phyloP scores from a whole-genome alignment of 2,888 invertebrate species.

The Sphaerophoria rueppellii region DNA sequence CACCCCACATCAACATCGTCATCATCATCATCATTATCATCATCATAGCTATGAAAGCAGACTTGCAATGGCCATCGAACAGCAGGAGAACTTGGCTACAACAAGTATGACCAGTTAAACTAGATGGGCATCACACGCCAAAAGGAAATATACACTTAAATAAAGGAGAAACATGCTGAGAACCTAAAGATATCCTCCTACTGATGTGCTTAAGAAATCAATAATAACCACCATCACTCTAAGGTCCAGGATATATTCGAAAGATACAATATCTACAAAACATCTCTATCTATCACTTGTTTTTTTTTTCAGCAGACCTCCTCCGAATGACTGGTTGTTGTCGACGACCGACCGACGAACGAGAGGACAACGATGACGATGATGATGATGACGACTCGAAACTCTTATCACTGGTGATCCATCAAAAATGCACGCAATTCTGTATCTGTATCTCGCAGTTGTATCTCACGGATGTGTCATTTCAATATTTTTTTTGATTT shows the following conservation, averaged over 20 bases:
- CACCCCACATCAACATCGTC: slow-evolving; percentile 59
- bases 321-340: slow-evolving; percentile 42
- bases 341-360: slow-evolving; percentile 9
- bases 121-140: slow-evolving; percentile 36
- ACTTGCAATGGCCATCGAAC: background rate
- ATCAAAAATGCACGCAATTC: slow-evolving; percentile 60
- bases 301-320: background rate
- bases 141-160: background rate
- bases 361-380: slow-evolving; percentile 42
- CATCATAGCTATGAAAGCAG: background rate
- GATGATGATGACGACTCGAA: slow-evolving; percentile 60
- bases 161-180: slow-evolving; percentile 15
- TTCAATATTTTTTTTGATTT: slow-evolving; percentile 22
- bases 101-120: slow-evolving; percentile 72
- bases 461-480: slow-evolving; percentile 53
- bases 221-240: slow-evolving; percentile 49
- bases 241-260: slow-evolving; percentile 49
- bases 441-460: slow-evolving; percentile 30
- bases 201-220: slow-evolving; percentile 41
- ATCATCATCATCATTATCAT: slow-evolving; percentile 45
- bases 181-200: slow-evolving; percentile 37
- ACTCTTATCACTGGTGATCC: slow-evolving; percentile 70
- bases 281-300: slow-evolving; percentile 69
- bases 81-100: slow-evolving; percentile 48
- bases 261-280: slow-evolving; percentile 50